phyloP scores from a whole-genome alignment of 1,140 invertebrate genomes.

The Drosophila sp. region DNA sequence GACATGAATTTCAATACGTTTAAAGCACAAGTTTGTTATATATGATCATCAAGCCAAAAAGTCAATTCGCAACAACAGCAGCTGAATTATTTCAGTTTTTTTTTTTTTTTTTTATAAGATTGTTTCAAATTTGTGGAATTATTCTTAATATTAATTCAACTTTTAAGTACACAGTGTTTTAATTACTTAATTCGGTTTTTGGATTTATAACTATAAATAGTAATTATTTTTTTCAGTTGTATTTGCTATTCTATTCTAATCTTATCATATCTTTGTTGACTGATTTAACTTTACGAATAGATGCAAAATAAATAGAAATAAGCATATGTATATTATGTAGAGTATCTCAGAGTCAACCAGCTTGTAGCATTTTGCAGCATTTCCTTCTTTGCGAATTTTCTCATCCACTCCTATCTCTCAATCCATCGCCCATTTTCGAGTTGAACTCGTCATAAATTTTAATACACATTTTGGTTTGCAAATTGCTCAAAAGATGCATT shows the following conservation, averaged over 20 bases:
- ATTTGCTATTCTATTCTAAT: background rate
- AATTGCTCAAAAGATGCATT: constrained; percentile 80
- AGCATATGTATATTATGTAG: background rate
- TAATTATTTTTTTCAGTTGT: background rate
- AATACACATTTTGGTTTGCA: constrained; percentile 83
- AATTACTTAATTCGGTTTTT: too few species aligned
- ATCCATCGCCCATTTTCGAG: constrained; percentile 53
- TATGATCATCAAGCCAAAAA: constrained; percentile 22
- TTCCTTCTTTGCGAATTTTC: constrained; percentile 19
- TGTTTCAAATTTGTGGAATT: too few species aligned
- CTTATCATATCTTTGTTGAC: background rate
- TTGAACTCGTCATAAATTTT: constrained; percentile 82
- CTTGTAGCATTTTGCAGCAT: background rate
- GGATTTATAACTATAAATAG: too few species aligned
- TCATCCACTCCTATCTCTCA: constrained; percentile 49
- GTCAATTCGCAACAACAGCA: constrained; percentile 21
- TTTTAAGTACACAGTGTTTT: too few species aligned
- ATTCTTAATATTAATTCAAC: too few species aligned
- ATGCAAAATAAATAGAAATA: too few species aligned
- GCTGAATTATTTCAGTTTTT: background rate
- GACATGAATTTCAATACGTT: constrained; percentile 77
- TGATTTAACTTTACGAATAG: too few species aligned
- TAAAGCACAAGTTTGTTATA: constrained; percentile 24
- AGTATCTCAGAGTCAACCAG: background rate
- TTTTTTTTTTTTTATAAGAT: too few species aligned